Percentiles rank a stretch among this genome's conserved stretches.
Conservation (phyloP, 2,113 vertebrate species). For the Pachyramphus minor region DNA sequence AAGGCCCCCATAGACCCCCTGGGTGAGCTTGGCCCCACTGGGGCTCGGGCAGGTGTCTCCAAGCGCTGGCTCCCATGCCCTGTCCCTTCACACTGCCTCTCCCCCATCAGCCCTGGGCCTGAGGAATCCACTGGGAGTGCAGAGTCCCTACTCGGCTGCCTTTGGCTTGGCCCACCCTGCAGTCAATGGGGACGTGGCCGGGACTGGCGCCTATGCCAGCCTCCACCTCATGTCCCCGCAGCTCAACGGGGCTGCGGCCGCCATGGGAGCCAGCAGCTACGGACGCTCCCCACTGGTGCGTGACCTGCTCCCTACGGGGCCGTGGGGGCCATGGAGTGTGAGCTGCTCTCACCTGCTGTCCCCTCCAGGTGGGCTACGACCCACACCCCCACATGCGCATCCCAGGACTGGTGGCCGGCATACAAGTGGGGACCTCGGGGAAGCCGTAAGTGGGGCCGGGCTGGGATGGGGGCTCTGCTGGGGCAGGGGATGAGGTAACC, state of each 20-base stretch:
- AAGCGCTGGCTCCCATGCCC: accelerated
- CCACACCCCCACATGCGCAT: constrained; percentile 85
- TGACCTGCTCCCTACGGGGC: accelerated
- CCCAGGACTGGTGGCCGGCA: constrained; percentile 76
- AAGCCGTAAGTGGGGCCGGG: constrained; percentile 78
- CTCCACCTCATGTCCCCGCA: constrained; percentile 85
- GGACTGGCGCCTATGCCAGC: constrained; percentile 73
- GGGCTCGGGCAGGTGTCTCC: accelerated
- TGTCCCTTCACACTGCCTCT: not conserved
- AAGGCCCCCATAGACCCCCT: constrained; percentile 81
- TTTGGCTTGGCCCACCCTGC: constrained; percentile 84
- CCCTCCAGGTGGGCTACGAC: constrained; percentile 82
- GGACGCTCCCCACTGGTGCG: constrained; percentile 85
- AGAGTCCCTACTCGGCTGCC: constrained; percentile 83
- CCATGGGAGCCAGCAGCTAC: constrained; percentile 69
- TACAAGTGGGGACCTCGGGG: constrained; percentile 79
- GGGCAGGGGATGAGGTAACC: accelerated
- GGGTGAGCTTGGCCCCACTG: constrained; percentile 51
- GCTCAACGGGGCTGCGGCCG: constrained; percentile 77
- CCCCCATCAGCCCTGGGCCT: constrained; percentile 78
- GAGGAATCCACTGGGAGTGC: constrained; percentile 82
- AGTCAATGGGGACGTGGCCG: constrained; percentile 83
- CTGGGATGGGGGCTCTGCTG: not conserved
- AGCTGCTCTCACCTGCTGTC: not conserved
- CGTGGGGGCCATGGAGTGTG: accelerated